Base-by-base conservation (phyloP, 1,140 invertebrate species). In the Ceratoteleas bidentatus region DNA sequence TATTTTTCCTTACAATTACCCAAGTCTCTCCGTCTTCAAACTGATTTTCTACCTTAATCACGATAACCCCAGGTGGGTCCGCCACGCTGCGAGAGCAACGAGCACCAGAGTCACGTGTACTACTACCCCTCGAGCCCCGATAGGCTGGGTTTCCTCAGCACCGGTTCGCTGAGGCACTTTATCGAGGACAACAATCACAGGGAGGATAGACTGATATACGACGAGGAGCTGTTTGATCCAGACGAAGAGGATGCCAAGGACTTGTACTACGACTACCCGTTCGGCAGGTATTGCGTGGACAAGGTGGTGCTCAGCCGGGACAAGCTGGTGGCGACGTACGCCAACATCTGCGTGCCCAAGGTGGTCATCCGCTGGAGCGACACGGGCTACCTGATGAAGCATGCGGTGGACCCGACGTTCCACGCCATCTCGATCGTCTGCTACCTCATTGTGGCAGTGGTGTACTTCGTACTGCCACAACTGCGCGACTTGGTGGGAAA, bases 401-500 rank as follows among this genome's bases (percentile, higher is more conserved):
- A 95, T 88, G 93, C 96, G 36, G 86, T 96, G 0, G 95, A 96
- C 90, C 96, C 96, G 11, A 90, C 94, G 43, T 95, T 96, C 60
- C 95, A 96, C 87, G 93, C 93, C 0, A 92, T 96, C 36, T 92
- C 95, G 2, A 94, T 96, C 66, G 90, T 94, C 5, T 94, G 95
- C 61, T 94, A 95, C 74, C 86, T 96, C n/a, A 85, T 94, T 0
- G 94, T 96, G 9, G 94, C 95, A 5, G 93, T 96, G n/a, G 93
- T 96, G 61, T 96, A 96, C 85, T 96, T 96, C 88, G 94, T 96
- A 13, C 89, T 97, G 73, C 96, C 96, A n/a, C 96, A 96, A 43
- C 91, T 97, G 52, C 90, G 96, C 83, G 96, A 97, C 92, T 90
- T 97, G 16, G 94, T 95, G 24, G 96, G 96, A 11, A 97, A 96